Evolutionary conservation across 2,888 invertebrate species (phyloP).

Genomic region (Blastobasis lacticolella): DNA sequence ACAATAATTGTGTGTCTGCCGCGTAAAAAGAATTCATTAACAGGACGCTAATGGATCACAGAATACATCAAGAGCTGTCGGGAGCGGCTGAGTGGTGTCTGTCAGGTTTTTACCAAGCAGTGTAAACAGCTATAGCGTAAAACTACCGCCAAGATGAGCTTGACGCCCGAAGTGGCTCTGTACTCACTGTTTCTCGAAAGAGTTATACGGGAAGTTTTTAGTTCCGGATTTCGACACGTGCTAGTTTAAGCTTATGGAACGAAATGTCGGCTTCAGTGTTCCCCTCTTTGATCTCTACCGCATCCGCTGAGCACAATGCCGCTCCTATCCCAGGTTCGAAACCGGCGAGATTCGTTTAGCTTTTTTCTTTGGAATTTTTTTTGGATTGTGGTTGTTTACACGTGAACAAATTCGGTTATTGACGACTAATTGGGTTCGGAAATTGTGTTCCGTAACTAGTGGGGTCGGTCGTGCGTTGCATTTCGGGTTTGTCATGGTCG

Average conservation of each 20-base stretch:
- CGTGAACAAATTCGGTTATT: conserved; percentile 40
- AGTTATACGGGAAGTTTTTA: too few species aligned
- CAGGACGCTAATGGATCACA: conserved; percentile 13
- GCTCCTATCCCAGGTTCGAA: conserved; percentile 32
- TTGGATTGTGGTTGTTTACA: conserved; percentile 44
- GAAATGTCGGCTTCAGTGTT: too few species aligned
- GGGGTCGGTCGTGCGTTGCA: conserved; percentile 10
- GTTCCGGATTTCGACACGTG: conserved; percentile 1
- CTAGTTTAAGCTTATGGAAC: too few species aligned
- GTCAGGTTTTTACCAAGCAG: conserved; percentile 49
- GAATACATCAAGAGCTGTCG: conserved; percentile 16
- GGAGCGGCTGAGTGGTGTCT: conserved; percentile 38
- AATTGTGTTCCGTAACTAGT: conserved; percentile 31
- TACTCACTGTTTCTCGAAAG: too few species aligned
- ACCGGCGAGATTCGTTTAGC: conserved; percentile 9
- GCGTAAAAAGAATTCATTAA: conserved; percentile 7
- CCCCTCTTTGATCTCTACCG: conserved; percentile 52
- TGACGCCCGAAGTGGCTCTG: too few species aligned
- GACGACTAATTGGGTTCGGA: conserved; percentile 43
- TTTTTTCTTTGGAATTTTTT: conserved; percentile 24
- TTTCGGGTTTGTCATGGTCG: too few species aligned
- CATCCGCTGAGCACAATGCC: conserved; percentile 59
- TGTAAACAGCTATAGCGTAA: conserved; percentile 36
- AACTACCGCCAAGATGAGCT: too few species aligned
- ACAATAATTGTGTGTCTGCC: neutral